Percentiles rank a stretch among this genome's conserved stretches.
Evolutionary conservation across 2,113 vertebrate species (phyloP).

Genomic region (Pachycephala philippinensis): DNA sequence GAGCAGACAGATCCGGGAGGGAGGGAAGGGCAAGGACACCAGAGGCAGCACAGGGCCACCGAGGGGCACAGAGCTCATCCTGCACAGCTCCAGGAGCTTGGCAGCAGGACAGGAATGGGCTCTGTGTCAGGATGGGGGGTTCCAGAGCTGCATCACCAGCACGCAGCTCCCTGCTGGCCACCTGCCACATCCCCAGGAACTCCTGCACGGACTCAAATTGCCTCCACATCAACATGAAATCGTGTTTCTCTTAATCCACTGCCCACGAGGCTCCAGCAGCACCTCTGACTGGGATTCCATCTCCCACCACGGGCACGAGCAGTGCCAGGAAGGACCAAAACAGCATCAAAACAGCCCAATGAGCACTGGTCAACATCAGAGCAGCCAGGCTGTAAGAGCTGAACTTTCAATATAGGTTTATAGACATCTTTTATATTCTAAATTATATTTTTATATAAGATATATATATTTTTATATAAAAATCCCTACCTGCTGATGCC

Average conservation of each 20-base stretch:
- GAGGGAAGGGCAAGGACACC: not conserved
- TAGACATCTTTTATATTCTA: rapidly evolving
- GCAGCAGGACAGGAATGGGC: not conserved
- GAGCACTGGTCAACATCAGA: rapidly evolving
- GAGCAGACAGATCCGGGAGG: rapidly evolving
- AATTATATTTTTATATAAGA: not conserved
- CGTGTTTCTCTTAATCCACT: not conserved
- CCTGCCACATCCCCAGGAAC: not conserved
- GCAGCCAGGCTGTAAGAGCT: not conserved
- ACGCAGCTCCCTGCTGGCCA: not conserved
- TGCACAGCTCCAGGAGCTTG: not conserved
- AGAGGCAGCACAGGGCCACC: not conserved
- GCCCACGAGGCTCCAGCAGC: not conserved
- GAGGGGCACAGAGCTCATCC: rapidly evolving
- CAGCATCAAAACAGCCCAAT: rapidly evolving
- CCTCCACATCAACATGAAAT: not conserved
- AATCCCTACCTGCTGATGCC: not conserved
- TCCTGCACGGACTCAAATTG: not conserved
- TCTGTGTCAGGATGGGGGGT: not conserved
- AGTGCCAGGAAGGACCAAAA: rapidly evolving
- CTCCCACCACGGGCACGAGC: rapidly evolving
- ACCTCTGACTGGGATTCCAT: not conserved
- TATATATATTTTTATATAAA: not conserved
- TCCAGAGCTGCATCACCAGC: not conserved
- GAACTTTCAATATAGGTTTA: not conserved